Conservation (phyloP, 1,140 invertebrate genomes). For the Lucilia cuprina region DNA sequence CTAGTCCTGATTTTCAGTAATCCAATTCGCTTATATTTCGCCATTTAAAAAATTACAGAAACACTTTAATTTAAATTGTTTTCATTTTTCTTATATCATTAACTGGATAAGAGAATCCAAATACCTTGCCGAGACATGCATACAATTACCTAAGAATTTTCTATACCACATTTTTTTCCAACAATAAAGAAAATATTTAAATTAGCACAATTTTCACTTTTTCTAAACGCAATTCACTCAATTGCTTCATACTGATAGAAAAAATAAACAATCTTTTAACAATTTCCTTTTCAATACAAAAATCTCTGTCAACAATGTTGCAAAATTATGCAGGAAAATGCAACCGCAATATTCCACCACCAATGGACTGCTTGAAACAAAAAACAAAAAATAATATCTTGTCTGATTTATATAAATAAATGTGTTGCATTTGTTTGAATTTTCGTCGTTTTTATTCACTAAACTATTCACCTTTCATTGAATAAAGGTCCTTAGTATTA, state of each 20-base stretch:
- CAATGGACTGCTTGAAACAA: no score
- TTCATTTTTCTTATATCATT: no score
- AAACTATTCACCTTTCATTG: not conserved
- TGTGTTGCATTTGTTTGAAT: not conserved
- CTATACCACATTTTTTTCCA: not conserved
- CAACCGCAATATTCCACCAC: no score
- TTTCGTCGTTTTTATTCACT: not conserved
- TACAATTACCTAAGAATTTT: not conserved
- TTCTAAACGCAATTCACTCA: not conserved
- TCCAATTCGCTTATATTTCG: no score
- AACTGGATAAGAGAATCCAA: no score
- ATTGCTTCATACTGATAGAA: not conserved
- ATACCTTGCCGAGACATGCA: not conserved
- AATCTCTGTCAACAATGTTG: not conserved
- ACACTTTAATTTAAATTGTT: no score
- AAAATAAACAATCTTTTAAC: not conserved
- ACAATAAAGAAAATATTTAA: not conserved
- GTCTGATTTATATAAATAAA: not conserved
- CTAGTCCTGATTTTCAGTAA: no score
- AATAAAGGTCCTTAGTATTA: not conserved
- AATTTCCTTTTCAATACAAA: not conserved
- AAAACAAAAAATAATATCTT: not conserved
- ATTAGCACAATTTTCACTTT: not conserved
- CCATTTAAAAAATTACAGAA: no score
- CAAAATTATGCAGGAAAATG: not conserved